These are phyloP conservation scores for Lepus europaeus DNA, from an alignment of 2,113 vertebrate species.

Conservation along the genomic window DNA sequence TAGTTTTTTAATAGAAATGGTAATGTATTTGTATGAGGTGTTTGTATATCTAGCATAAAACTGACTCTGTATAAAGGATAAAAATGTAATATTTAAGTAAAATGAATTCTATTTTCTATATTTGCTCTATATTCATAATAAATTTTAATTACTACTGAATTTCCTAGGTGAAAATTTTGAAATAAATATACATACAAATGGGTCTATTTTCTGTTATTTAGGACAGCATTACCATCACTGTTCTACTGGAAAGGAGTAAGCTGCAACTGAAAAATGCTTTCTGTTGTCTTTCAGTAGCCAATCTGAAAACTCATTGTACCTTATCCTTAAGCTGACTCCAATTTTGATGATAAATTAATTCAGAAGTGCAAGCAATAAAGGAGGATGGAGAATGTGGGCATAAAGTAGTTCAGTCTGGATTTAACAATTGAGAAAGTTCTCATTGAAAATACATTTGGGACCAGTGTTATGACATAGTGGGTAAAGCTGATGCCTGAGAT, in stretches of 20 bases:
- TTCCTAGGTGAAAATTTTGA: background rate
- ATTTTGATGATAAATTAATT: constrained; percentile 25
- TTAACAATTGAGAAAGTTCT: background rate
- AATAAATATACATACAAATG: background rate
- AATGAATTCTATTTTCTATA: background rate
- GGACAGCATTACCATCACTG: background rate
- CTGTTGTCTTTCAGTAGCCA: background rate
- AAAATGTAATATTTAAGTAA: constrained; percentile 20
- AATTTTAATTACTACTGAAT: background rate
- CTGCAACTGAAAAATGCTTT: background rate
- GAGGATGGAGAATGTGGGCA: background rate
- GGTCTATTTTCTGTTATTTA: background rate
- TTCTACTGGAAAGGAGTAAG: background rate
- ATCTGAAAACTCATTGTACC: background rate
- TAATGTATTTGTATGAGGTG: background rate
- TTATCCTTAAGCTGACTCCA: background rate
- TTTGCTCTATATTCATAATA: constrained; percentile 1
- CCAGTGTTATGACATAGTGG: too few relatives aligned
- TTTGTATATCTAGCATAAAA: background rate
- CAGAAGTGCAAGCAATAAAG: background rate
- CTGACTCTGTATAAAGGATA: constrained; percentile 15
- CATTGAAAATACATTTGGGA: background rate
- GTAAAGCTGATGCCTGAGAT: too few relatives aligned
- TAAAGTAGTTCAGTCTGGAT: background rate
- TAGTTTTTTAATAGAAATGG: background rate